Evolutionary conservation across 2,797 vertebrate species (phyloP).

Genomic region (Enteromius radiatus): DNA sequence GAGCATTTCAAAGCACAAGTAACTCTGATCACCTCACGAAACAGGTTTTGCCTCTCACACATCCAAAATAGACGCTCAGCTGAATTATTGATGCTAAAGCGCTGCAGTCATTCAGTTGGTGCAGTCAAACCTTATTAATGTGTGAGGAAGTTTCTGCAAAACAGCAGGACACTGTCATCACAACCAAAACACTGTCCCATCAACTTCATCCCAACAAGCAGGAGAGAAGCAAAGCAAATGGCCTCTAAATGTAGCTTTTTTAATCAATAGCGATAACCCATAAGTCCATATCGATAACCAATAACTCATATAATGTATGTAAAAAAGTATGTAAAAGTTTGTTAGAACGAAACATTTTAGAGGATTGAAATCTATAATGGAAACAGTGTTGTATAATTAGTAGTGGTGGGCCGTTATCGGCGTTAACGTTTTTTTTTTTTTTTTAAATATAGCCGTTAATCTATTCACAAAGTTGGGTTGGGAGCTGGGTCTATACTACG

Average conservation of each 20-base stretch:
- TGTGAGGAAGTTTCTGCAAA: constrained; percentile 10
- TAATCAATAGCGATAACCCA: background rate
- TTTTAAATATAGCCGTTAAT: too few relatives aligned
- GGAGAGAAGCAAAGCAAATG: background rate
- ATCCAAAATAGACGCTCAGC: constrained; percentile 39
- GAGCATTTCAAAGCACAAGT: constrained; percentile 2
- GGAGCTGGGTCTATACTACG: too few relatives aligned
- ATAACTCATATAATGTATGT: background rate
- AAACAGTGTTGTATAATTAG: too few relatives aligned
- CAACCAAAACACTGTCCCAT: background rate
- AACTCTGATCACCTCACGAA: constrained; percentile 1
- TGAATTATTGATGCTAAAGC: constrained; percentile 50
- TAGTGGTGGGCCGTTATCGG: too few relatives aligned
- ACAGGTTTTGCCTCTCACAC: constrained; percentile 18
- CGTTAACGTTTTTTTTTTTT: too few relatives aligned
- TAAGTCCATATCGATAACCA: background rate
- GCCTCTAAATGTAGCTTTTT: background rate
- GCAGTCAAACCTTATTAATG: constrained; percentile 18
- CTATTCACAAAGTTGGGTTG: too few relatives aligned
- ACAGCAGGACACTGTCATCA: constrained; percentile 19
- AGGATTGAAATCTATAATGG: too few relatives aligned
- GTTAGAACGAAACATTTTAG: too few relatives aligned
- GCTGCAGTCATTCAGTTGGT: constrained; percentile 9
- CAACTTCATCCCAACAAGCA: background rate
- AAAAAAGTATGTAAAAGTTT: too few relatives aligned